These are phyloP conservation scores for Tachypleus tridentatus DNA, from an alignment of 1,140 invertebrate genomes.

Conservation along the genomic window DNA sequence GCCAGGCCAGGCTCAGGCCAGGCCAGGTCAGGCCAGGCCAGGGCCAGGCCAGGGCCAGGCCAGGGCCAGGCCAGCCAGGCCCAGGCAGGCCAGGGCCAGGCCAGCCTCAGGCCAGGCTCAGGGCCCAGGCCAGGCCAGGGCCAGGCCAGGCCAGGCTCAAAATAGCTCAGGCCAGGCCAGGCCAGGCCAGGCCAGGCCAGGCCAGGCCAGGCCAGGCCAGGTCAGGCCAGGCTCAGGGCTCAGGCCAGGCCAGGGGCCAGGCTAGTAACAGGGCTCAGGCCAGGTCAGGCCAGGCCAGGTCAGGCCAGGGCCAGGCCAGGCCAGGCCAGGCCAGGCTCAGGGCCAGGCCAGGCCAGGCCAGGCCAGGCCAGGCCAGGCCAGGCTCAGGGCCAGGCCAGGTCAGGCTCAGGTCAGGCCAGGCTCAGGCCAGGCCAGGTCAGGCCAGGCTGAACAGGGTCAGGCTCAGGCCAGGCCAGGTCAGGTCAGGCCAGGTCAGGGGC, in stretches of 20 bases:
- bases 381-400: conserved; percentile 19
- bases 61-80: too few species aligned
- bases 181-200: conserved; percentile 21
- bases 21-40: too few species aligned
- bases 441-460: conserved; percentile 15
- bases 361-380: conserved; percentile 25
- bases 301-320: too few species aligned
- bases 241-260: conserved; percentile 26
- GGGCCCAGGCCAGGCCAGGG: too few species aligned
- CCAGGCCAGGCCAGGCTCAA: conserved; percentile 25
- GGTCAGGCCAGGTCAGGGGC: too few species aligned
- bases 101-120: conserved; percentile 21
- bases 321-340: conserved; percentile 23
- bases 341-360: conserved; percentile 24
- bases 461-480: conserved; percentile 17
- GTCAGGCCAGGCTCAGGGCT: conserved; percentile 20
- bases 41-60: too few species aligned
- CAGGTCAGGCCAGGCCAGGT: conserved; percentile 26
- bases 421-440: conserved; percentile 21
- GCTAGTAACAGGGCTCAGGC: conserved; percentile 25
- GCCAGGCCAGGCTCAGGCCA: conserved; percentile 22
- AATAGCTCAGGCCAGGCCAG: conserved; percentile 16
- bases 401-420: conserved; percentile 21
- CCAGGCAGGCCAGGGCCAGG: too few species aligned
- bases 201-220: conserved; percentile 24